Conservation (phyloP, 2,113 vertebrate genomes). For the Ptyas mucosa region DNA sequence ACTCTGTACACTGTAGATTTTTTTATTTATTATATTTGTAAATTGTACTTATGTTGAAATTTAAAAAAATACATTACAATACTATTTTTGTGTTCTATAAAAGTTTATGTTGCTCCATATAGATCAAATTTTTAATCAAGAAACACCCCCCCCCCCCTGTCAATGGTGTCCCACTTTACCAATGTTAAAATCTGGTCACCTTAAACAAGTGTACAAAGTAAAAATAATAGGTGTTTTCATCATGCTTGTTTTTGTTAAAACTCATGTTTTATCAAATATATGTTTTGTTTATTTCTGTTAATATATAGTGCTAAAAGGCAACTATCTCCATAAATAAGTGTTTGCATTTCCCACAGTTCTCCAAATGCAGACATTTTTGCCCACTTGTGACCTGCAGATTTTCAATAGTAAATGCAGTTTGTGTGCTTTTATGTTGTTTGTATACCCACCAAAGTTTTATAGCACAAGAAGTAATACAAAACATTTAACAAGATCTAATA, state of each 20-base stretch:
- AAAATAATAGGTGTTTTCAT: neutral
- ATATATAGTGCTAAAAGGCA: neutral
- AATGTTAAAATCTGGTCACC: too few relatives aligned
- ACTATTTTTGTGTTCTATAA: too few relatives aligned
- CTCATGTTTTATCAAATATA: neutral
- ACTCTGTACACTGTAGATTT: neutral
- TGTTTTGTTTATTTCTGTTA: neutral
- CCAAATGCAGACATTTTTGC: neutral
- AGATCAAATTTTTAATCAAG: too few relatives aligned
- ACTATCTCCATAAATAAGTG: neutral
- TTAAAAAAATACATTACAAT: too few relatives aligned
- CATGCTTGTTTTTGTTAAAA: neutral
- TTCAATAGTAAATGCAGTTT: neutral
- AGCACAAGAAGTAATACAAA: neutral
- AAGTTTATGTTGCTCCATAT: too few relatives aligned
- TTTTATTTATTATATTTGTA: too few relatives aligned
- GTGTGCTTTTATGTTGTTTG: neutral
- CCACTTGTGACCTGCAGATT: neutral
- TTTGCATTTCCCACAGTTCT: neutral
- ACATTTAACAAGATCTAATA: rapidly evolving
- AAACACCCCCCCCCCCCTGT: too few relatives aligned
- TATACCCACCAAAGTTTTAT: neutral
- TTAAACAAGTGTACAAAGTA: too few relatives aligned
- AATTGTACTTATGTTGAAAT: too few relatives aligned
- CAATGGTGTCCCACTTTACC: too few relatives aligned